phyloP scores from a whole-genome alignment of 2,797 vertebrate species.

The Emys orbicularis region DNA sequence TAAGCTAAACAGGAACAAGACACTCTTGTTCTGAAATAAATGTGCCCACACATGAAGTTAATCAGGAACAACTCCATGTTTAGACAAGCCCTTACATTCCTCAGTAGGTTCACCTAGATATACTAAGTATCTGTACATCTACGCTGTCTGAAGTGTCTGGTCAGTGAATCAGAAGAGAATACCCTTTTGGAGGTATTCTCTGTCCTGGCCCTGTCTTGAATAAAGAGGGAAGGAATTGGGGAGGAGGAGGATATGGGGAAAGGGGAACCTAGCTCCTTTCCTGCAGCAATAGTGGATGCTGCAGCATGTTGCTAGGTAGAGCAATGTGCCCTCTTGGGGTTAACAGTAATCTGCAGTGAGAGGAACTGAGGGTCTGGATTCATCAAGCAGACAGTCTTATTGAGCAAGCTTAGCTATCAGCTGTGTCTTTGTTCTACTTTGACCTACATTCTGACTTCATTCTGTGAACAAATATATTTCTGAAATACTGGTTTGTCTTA shows the following conservation, averaged over 20 bases:
- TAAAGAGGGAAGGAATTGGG: background rate
- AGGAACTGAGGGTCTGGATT: background rate
- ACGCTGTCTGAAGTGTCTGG: background rate
- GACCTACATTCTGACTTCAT: background rate
- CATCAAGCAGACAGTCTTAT: background rate
- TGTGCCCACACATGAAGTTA: background rate
- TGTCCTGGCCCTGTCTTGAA: background rate
- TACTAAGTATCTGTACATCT: background rate
- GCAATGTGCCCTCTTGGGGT: slow-evolving; percentile 1
- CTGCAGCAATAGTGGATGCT: background rate
- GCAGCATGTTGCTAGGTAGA: background rate
- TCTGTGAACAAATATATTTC: fast-evolving
- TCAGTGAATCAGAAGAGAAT: background rate
- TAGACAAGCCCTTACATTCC: background rate
- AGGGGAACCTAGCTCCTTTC: background rate
- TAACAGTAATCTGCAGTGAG: background rate
- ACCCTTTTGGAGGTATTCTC: background rate
- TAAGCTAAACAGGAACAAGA: background rate
- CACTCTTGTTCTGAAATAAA: background rate
- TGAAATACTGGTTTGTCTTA: background rate
- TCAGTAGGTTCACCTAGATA: no score
- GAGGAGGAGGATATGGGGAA: fast-evolving
- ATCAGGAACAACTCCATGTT: background rate
- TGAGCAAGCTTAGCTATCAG: background rate
- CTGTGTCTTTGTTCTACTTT: background rate